Conservation (phyloP, 30 jellyfish, hydroid and myxozoan genomes). For the Pelagia noctiluca region DNA sequence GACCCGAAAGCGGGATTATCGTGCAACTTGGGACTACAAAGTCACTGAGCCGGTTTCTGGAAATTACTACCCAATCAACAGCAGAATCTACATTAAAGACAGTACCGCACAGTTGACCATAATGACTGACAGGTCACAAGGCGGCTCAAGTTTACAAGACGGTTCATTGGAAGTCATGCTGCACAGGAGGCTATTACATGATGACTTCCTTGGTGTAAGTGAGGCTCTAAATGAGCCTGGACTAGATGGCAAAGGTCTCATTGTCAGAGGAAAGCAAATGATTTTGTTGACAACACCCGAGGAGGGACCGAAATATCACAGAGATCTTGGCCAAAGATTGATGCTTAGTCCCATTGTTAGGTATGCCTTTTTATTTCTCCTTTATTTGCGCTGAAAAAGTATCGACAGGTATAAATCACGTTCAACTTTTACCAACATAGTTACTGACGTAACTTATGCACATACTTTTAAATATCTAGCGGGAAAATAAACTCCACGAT, state of each 20-base stretch:
- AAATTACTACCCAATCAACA: constrained; percentile 92
- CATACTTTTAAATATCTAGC: too few relatives aligned
- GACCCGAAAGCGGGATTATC: constrained; percentile 81
- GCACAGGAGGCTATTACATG: constrained; percentile 87
- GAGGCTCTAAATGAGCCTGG: constrained; percentile 96
- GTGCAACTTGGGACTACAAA: constrained; percentile 92
- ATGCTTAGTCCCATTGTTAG: constrained; percentile 76
- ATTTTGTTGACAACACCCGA: constrained; percentile 86
- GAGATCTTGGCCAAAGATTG: constrained; percentile 79
- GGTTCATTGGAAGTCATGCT: constrained; percentile 94
- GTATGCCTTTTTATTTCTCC: too few relatives aligned
- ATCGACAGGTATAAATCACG: too few relatives aligned
- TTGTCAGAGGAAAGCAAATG: constrained; percentile 81
- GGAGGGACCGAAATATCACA: constrained; percentile 80
- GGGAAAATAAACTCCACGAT: too few relatives aligned
- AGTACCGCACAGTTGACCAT: constrained; percentile 83
- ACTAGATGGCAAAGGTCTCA: constrained; percentile 84
- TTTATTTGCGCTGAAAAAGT: too few relatives aligned
- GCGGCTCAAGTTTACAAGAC: constrained; percentile 89
- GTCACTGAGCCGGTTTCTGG: constrained; percentile 90
- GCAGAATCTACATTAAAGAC: constrained; percentile 89
- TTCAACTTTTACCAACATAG: too few relatives aligned
- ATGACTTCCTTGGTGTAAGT: constrained; percentile 94
- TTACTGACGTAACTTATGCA: too few relatives aligned
- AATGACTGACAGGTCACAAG: constrained; percentile 96